Evolutionary conservation across 1,140 invertebrate species (phyloP).

Genomic region (Octopus bimaculoides): DNA sequence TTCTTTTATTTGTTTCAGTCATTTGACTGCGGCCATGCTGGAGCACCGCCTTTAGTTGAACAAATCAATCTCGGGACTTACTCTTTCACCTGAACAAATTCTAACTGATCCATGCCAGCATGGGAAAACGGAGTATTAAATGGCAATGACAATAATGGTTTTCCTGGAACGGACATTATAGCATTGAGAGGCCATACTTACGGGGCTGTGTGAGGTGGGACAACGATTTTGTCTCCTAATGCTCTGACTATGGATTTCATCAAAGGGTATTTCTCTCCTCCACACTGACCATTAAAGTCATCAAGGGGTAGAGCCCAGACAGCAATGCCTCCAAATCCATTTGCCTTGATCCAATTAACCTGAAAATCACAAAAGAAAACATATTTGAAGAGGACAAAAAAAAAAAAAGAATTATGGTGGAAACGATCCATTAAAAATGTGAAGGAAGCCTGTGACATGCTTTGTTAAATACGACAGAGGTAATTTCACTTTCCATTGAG

Average conservation of each 20-base stretch:
- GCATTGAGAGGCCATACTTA: neutral
- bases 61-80: too few species aligned
- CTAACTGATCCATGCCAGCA: too few species aligned
- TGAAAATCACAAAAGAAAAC: slow-evolving; percentile 47
- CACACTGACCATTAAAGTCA: slow-evolving; percentile 38
- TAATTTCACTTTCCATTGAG: too few species aligned
- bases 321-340: slow-evolving; percentile 91
- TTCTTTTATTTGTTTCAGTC: too few species aligned
- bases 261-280: slow-evolving; percentile 20
- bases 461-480: too few species aligned
- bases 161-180: neutral
- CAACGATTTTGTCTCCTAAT: neutral
- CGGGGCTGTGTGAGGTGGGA: too few species aligned
- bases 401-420: neutral
- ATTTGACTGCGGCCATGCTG: too few species aligned
- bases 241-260: slow-evolving; percentile 16
- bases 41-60: too few species aligned
- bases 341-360: slow-evolving; percentile 89
- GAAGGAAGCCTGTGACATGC: too few species aligned
- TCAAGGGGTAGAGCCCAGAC: slow-evolving; percentile 95
- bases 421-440: too few species aligned
- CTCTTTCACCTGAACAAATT: too few species aligned
- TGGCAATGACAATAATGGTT: neutral
- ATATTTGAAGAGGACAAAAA: neutral
- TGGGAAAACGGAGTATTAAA: too few species aligned